Evolutionary conservation across 2,888 invertebrate species (phyloP).

Genomic region (Tenthredo distinguenda): DNA sequence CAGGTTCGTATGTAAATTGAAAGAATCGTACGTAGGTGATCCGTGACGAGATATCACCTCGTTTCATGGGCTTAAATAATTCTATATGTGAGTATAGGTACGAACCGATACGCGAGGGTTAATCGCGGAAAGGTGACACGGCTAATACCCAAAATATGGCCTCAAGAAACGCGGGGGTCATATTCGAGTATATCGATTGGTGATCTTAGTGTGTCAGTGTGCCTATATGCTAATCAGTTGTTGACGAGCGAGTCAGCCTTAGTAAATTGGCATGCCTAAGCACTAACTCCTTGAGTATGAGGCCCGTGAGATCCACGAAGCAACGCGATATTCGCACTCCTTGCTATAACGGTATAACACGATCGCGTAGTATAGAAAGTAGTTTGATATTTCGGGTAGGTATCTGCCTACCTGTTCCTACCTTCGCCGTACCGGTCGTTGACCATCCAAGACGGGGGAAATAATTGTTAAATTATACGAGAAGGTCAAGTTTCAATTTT

Average conservation of each 20-base stretch:
- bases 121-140: conserved; percentile 15
- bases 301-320: background rate
- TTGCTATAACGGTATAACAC: conserved; percentile 60
- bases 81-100: background rate
- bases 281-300: background rate
- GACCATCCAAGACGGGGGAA: background rate
- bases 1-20: background rate
- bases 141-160: conserved; percentile 8
- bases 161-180: background rate
- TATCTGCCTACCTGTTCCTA: background rate
- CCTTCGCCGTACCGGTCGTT: background rate
- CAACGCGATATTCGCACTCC: conserved; percentile 51
- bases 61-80: background rate
- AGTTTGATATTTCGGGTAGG: conserved; percentile 66
- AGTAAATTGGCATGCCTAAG: conserved; percentile 60
- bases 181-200: conserved; percentile 62
- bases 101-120: background rate
- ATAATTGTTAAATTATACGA: background rate
- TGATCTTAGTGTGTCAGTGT: conserved; percentile 75
- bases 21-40: background rate
- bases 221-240: conserved; percentile 73
- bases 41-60: background rate
- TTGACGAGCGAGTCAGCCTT: conserved; percentile 60
- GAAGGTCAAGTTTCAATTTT: background rate
- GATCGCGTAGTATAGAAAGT: conserved; percentile 66